Percentiles rank a stretch among this genome's conserved stretches.
Conservation (phyloP, 2,113 vertebrate species). For the Phoenicopterus ruber region DNA sequence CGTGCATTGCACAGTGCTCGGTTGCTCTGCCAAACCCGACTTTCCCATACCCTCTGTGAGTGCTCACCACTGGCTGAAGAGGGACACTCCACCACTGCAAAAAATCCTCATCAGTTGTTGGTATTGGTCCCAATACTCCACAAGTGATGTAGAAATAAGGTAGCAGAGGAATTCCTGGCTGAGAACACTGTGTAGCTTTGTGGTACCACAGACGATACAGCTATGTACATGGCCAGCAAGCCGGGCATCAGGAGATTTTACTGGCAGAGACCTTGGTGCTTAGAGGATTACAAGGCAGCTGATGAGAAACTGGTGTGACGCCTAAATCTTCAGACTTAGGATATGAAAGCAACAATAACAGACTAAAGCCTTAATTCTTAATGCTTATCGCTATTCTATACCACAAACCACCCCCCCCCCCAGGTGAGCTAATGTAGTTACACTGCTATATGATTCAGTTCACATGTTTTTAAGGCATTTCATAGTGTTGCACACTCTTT, state of each 20-base stretch:
- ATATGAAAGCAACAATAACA: not conserved
- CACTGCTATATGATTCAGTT: not conserved
- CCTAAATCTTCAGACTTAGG: not conserved
- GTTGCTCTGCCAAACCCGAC: not conserved
- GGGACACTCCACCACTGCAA: not conserved
- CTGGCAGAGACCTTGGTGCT: not conserved
- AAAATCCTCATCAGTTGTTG: not conserved
- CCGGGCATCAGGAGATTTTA: not conserved
- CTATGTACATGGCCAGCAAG: not conserved
- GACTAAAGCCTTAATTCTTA: not conserved
- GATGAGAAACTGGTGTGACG: not conserved
- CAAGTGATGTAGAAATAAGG: not conserved
- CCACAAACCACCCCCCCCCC: not conserved
- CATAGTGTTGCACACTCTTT: not conserved
- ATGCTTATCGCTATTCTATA: accelerated
- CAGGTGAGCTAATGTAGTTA: not conserved
- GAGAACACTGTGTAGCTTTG: not conserved
- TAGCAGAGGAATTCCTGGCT: not conserved
- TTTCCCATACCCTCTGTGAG: not conserved
- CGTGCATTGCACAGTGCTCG: not conserved
- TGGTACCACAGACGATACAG: not conserved
- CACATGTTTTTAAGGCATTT: not conserved
- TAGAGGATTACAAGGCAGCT: not conserved
- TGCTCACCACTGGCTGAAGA: not conserved
- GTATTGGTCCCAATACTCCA: not conserved